phyloP scores from a whole-genome alignment of 2,797 vertebrate genomes.

The Sebastes nivosus region DNA sequence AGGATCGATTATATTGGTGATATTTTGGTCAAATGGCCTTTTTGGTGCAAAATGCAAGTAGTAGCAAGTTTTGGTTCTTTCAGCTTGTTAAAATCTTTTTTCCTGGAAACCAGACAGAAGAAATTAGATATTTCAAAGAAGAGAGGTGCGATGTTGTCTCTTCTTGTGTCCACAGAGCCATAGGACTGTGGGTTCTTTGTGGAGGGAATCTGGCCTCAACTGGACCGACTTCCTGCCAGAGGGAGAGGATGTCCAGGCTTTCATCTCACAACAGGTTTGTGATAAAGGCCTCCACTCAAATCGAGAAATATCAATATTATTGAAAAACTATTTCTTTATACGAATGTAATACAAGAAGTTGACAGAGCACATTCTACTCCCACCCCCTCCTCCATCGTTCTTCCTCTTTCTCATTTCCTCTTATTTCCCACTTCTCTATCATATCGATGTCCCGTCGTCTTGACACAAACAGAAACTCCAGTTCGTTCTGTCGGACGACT shows the following conservation, averaged over 20 bases:
- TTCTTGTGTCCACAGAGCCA: conserved; percentile 88
- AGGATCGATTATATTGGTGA: neutral
- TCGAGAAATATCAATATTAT: neutral
- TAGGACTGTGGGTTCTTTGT: conserved; percentile 94
- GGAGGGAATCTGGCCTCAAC: conserved; percentile 92
- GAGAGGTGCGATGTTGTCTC: neutral
- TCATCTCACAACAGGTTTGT: conserved; percentile 91
- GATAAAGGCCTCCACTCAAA: neutral
- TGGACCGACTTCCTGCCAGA: conserved; percentile 92
- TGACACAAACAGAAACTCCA: conserved; percentile 90
- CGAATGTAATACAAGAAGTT: neutral
- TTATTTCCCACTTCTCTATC: neutral
- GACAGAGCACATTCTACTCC: neutral
- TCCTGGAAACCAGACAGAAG: neutral
- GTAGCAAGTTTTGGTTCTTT: too few species aligned
- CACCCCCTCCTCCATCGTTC: neutral
- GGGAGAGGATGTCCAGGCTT: conserved; percentile 90
- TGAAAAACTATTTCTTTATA: neutral
- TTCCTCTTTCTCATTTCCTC: neutral
- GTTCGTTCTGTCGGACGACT: conserved; percentile 81
- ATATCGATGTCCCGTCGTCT: neutral
- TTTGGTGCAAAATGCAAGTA: neutral
- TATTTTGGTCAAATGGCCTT: neutral
- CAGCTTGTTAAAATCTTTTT: too few species aligned
- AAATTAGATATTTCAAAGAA: neutral